Conservation (phyloP, 2,113 vertebrate species). For the Podocnemis expansa region DNA sequence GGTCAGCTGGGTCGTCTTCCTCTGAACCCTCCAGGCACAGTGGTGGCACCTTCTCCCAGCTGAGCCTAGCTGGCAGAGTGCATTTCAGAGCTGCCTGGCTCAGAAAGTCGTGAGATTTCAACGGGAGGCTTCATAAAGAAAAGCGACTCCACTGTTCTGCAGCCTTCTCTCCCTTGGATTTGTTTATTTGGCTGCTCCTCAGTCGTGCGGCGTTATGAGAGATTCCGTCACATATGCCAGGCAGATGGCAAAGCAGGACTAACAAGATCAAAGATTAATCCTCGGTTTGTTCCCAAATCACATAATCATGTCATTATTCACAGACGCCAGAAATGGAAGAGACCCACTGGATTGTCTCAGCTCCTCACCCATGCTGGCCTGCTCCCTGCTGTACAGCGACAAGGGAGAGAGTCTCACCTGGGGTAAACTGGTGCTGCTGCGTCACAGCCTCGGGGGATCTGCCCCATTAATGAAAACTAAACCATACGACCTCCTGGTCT, state of each 20-base stretch:
- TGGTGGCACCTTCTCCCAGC: background rate
- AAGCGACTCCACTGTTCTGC: background rate
- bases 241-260: slow-evolving; percentile 59
- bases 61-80: background rate
- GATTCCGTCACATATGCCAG: slow-evolving; percentile 12
- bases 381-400: background rate
- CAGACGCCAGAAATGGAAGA: background rate
- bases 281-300: slow-evolving; percentile 49
- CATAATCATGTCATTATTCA: slow-evolving; percentile 56
- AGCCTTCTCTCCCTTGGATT: background rate
- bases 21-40: background rate
- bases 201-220: accelerated
- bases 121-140: background rate
- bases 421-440: background rate
- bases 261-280: slow-evolving; percentile 68
- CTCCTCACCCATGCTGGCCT: too few species aligned
- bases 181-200: background rate
- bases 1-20: background rate
- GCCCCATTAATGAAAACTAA: background rate
- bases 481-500: background rate
- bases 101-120: background rate
- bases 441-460: background rate
- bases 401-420: background rate
- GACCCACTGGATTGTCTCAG: background rate
- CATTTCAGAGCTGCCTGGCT: background rate